phyloP scores from a whole-genome alignment of 2,888 invertebrate species.

The Lottia gigantea region DNA sequence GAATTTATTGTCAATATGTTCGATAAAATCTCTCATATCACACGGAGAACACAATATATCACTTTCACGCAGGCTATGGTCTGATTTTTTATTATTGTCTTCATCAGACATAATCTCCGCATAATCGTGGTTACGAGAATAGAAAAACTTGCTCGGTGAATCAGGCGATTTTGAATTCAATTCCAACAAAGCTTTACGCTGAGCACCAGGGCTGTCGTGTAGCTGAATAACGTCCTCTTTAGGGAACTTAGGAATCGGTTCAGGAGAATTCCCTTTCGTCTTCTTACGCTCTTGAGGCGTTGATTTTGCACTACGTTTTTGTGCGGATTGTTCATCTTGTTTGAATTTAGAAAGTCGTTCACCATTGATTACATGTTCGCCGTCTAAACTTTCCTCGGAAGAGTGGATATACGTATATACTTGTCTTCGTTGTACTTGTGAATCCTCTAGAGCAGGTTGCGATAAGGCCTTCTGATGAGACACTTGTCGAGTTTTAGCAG shows the following conservation, averaged over 20 bases:
- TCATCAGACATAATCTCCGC: conserved; percentile 55
- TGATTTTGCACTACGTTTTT: conserved; percentile 44
- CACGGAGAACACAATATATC: conserved; percentile 27
- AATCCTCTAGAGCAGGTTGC: conserved; percentile 37
- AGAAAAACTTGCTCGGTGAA: conserved; percentile 36
- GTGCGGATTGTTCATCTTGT: conserved; percentile 39
- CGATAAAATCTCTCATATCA: conserved; percentile 36
- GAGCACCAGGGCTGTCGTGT: conserved; percentile 44
- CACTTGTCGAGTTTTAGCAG: conserved; percentile 13
- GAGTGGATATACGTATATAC: conserved; percentile 19
- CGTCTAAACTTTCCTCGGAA: conserved; percentile 6
- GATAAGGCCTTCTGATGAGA: conserved; percentile 36
- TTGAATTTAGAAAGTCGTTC: conserved; percentile 20
- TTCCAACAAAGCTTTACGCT: conserved; percentile 27
- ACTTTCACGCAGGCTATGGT: conserved; percentile 11
- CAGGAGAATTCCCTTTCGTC: conserved; percentile 31
- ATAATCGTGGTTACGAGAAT: conserved; percentile 55
- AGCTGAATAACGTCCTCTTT: conserved; percentile 30
- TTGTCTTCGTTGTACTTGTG: conserved; percentile 15
- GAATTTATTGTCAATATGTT: conserved; percentile 33
- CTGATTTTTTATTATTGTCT: conserved; percentile 23
- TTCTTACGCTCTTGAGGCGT: conserved; percentile 46
- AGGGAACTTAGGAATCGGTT: neutral
- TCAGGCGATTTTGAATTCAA: neutral
- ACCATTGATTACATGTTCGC: neutral